A percentile compares a stretch with the other conserved stretches of the same genome.
These are phyloP conservation scores for Dryadula phaetusa DNA, from an alignment of 2,888 invertebrate species.

Conservation along the genomic window DNA sequence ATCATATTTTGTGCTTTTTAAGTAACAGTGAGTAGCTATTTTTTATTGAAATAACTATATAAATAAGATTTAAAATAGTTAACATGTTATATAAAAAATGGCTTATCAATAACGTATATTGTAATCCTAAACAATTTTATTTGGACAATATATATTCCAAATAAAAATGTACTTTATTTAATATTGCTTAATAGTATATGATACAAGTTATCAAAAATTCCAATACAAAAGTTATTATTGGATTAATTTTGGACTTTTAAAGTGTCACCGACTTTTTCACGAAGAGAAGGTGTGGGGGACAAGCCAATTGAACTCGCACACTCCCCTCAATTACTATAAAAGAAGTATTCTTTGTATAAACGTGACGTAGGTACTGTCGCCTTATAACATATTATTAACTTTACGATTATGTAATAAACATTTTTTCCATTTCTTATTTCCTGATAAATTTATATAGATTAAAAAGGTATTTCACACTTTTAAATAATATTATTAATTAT, in stretches of 20 bases:
- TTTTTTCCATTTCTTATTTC: no score
- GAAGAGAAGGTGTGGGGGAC: constrained; percentile 4
- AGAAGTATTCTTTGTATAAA: constrained; percentile 10
- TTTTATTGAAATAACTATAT: neutral
- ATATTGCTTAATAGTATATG: neutral
- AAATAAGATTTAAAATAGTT: neutral
- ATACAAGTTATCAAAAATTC: neutral
- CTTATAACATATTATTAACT: neutral
- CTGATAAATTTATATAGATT: no score
- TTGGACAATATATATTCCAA: no score
- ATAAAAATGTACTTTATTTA: no score
- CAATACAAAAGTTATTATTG: neutral
- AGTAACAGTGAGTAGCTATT: neutral
- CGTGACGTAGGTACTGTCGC: neutral
- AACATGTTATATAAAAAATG: no score
- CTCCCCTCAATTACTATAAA: constrained; percentile 17
- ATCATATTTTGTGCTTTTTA: neutral
- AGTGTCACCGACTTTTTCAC: neutral
- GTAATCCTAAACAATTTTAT: no score
- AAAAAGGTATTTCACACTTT: no score
- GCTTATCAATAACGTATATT: no score
- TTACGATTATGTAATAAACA: no score
- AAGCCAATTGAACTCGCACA: constrained; percentile 8
- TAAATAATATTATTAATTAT: no score
- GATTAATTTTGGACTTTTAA: neutral